Conservation (phyloP, 2,888 invertebrate genomes). For the Tillus elongatus region DNA sequence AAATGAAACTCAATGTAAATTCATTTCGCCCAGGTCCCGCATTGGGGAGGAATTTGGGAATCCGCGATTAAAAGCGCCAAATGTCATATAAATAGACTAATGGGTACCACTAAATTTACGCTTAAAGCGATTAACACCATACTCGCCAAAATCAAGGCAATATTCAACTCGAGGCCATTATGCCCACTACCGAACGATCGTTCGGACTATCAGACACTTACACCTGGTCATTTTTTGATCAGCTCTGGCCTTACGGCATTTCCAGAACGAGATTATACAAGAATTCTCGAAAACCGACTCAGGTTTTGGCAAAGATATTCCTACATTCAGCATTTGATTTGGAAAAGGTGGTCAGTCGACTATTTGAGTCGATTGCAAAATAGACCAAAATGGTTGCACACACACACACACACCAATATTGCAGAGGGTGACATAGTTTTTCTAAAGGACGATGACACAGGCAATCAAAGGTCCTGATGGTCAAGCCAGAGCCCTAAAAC, state of each 20-base stretch:
- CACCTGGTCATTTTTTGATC: slow-evolving; percentile 13
- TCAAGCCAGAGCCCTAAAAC: no score
- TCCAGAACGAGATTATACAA: slow-evolving; percentile 7
- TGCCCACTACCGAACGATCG: slow-evolving; percentile 10
- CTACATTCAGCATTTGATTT: slow-evolving; percentile 12
- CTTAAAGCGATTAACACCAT: slow-evolving; percentile 10
- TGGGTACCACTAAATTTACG: slow-evolving; percentile 8
- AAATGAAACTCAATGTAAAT: slow-evolving; percentile 13
- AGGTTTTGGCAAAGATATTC: slow-evolving; percentile 9
- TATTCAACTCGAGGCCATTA: slow-evolving; percentile 13
- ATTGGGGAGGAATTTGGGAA: slow-evolving; percentile 14
- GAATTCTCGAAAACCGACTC: slow-evolving; percentile 9
- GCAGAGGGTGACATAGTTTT: slow-evolving; percentile 6
- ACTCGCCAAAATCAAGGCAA: no score
- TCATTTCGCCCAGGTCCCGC: slow-evolving; percentile 12
- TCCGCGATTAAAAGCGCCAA: slow-evolving; percentile 15
- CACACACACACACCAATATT: slow-evolving; percentile 6
- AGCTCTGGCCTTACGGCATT: slow-evolving; percentile 6
- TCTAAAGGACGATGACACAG: slow-evolving; percentile 10
- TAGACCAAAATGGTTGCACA: slow-evolving; percentile 11
- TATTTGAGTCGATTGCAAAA: slow-evolving; percentile 13
- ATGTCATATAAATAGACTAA: slow-evolving; percentile 10
- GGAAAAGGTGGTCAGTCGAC: slow-evolving; percentile 14
- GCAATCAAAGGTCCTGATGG: no score
- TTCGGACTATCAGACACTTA: slow-evolving; percentile 9